These are phyloP conservation scores for Pinctada fucata DNA, from an alignment of 2,888 invertebrate genomes.

Conservation along the genomic window DNA sequence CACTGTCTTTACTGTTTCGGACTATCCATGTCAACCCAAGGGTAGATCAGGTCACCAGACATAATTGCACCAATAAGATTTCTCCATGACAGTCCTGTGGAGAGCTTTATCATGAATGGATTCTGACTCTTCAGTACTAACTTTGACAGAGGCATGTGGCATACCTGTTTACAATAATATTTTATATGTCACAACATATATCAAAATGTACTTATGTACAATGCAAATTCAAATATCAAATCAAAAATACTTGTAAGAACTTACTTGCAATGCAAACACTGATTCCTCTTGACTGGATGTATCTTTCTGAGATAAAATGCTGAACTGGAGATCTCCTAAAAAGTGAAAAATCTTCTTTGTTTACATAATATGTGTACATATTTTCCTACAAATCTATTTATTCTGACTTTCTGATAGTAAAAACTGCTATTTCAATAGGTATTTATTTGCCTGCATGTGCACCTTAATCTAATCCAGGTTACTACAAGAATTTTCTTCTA, in stretches of 20 bases:
- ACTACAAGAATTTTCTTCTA: too few relatives aligned
- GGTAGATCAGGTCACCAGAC: slow-evolving; percentile 69
- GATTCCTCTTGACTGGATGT: neutral
- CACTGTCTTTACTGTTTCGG: too few relatives aligned
- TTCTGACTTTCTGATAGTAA: too few relatives aligned
- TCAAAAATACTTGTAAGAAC: neutral
- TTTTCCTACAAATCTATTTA: too few relatives aligned
- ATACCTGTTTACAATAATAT: neutral
- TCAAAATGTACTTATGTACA: neutral
- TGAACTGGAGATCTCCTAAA: slow-evolving; percentile 11
- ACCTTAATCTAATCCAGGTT: too few relatives aligned
- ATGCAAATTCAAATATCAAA: neutral
- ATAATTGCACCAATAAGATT: slow-evolving; percentile 52
- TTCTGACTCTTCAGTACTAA: slow-evolving; percentile 1
- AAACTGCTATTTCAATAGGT: too few relatives aligned
- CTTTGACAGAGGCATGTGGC: slow-evolving; percentile 15
- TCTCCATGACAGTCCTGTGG: slow-evolving; percentile 41
- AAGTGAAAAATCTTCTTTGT: neutral
- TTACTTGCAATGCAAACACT: slow-evolving; percentile 22
- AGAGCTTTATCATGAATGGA: neutral
- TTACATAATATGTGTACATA: too few relatives aligned
- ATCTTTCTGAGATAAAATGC: neutral
- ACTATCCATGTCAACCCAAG: slow-evolving; percentile 59
- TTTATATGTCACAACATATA: neutral
- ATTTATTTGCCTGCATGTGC: too few relatives aligned